Base-by-base conservation (phyloP, 2,888 invertebrate species). In the Orthosia cruda region DNA sequence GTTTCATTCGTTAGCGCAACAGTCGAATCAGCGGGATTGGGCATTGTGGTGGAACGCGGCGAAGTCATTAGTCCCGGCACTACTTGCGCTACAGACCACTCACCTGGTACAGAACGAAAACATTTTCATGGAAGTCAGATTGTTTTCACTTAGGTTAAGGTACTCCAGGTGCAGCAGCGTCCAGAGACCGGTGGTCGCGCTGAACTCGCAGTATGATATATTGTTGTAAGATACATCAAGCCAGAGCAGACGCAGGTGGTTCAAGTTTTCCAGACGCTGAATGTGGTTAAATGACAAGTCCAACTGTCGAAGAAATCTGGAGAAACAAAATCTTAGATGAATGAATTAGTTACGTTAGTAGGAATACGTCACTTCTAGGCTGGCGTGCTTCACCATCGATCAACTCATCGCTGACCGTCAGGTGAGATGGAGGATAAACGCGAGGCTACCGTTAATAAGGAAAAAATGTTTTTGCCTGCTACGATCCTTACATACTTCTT, bases 241-340 rank as follows among this genome's bases (percentile, higher is more conserved):
- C 95, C 97, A 97, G 55, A 96, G 86, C 20, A 98, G 91, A 52
- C 94, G 94, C 62, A 97, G 90, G 81, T 97, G 87, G 83, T 97
- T 97, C 74, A 98, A 91, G 89, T 97, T 97, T 89, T 97, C 97
- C 2, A 97, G 90, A 18, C 93, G 92, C 84, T 96, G 94, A 69
- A 98, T 97, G 75, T 97, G 93, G 89, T 98, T 98, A 84, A 97
- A 96, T 0, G 97, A 97, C 50, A 98, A 90, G 87, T 97, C 97
- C 63, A 98, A 92, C 23, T 97, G 96, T 26, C 96, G 95, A 20
- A 98, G 93, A 89, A 97, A 97, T 86, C 97, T 97, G 83, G 63
- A 92, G 32, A 74, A 67, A 23, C 4, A n/a, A 18, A 45, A 50
- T 45, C 5, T 18, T 15, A n/a, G 5, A 23, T 55, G n/a, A 40